Evolutionary conservation across 1,140 invertebrate genomes (phyloP).

Genomic region (Eubasilissa regina): DNA sequence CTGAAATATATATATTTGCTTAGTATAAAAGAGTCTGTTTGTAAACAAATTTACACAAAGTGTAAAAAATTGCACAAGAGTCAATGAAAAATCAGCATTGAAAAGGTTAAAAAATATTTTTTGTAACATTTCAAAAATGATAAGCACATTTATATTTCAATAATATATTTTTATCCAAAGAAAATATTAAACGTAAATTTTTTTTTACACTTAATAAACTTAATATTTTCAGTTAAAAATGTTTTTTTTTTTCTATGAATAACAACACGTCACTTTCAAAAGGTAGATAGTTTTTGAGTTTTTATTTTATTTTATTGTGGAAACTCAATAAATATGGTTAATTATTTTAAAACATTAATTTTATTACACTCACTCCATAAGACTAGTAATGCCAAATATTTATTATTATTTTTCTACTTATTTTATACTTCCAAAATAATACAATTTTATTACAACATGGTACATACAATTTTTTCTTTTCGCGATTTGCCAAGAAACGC

Average conservation of each 20-base stretch:
- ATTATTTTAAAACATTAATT: constrained; percentile 45
- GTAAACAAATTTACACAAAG: constrained; percentile 48
- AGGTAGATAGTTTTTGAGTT: constrained; percentile 48
- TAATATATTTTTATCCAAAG: constrained; percentile 45
- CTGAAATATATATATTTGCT: constrained; percentile 30
- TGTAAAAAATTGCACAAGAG: constrained; percentile 56
- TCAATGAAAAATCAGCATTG: constrained; percentile 56
- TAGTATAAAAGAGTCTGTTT: constrained; percentile 47
- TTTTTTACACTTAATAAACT: constrained; percentile 42
- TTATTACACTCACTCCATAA: constrained; percentile 44
- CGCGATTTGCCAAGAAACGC: constrained; percentile 20
- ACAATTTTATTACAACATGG: constrained; percentile 42
- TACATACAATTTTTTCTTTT: constrained; percentile 26
- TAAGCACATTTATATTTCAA: constrained; percentile 18
- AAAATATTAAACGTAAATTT: constrained; percentile 48
- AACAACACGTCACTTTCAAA: constrained; percentile 60
- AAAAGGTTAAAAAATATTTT: constrained; percentile 39
- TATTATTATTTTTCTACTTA: constrained; percentile 48
- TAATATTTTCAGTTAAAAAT: constrained; percentile 51
- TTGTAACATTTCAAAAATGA: constrained; percentile 41
- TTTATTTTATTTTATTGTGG: constrained; percentile 53
- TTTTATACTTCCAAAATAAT: constrained; percentile 34
- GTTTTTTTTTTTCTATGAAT: constrained; percentile 54
- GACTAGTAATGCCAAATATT: constrained; percentile 54
- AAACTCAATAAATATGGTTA: constrained; percentile 60